Evolutionary conservation across 1,140 invertebrate species (phyloP), one percentile per base, ranked within the genome.

Genomic region (Cydia amplana): DNA sequence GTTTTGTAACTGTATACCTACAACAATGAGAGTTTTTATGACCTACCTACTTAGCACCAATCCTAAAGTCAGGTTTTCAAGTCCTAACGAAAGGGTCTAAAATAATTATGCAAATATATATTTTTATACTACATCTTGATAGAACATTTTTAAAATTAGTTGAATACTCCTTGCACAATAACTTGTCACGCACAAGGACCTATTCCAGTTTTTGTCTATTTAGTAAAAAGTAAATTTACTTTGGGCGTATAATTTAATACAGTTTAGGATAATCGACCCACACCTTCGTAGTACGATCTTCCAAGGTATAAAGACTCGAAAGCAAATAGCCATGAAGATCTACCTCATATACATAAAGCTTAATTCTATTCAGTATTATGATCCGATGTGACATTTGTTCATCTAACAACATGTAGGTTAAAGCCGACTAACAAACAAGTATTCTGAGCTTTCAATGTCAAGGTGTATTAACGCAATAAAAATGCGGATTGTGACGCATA

Each of bases 381-480:
- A 70, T 70, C n/a, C 65, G 65, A 20, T 18, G 32, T 70, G 65
- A 18, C 43, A 70, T 70, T 43, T 70, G 65, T 36, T 70, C 28
- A 36, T 36, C 65, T 70, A 36, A 70, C 65, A 70, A 70, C 65
- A 70, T n/a, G 28, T 70, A 18, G 65, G 65, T 70, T 70, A 70
- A 70, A 43, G 65, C 32, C 65, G 32, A 12, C n/a, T 32, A 28
- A 36, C 28, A 20, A 70, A 70, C 65, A 60, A 40, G 65, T 40
- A 70, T 70, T 70, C 65, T 20, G n/a, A 70, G 65, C 36, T 70
- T 70, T 70, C 65, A 70, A 70, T 70, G 65, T 70, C 65, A 70
- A 70, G 65, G 23, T 36, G 25, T 3, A 40, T 70, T 70, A 32
- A 70, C 36, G 65, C 65, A 70, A 36, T 70, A 70, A 43, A 70